Evolutionary conservation across 1,140 invertebrate genomes (phyloP).

Genomic region (Oncopodura yosiiana): DNA sequence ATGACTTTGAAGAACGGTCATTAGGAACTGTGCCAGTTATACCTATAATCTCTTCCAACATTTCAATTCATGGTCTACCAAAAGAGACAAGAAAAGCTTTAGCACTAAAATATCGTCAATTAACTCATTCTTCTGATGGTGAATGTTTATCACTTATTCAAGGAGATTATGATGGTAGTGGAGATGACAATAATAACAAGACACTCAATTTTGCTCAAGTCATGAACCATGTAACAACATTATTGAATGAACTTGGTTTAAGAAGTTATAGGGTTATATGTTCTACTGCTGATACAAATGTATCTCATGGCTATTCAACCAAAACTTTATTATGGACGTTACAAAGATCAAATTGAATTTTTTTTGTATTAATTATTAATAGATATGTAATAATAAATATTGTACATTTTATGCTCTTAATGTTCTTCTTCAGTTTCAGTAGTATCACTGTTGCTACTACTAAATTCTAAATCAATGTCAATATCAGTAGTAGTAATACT

Average conservation of each 20-base stretch:
- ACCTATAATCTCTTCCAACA: slow-evolving; percentile 6
- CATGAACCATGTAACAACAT: background rate
- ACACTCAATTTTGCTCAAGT: background rate
- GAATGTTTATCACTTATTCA: background rate
- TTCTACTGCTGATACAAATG: background rate
- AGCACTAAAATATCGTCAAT: background rate
- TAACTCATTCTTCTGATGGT: background rate
- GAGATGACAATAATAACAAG: background rate
- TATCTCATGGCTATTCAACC: slow-evolving; percentile 1
- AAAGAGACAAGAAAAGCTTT: background rate
- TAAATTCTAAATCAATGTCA: too few relatives aligned
- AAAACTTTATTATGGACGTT: slow-evolving; percentile 12
- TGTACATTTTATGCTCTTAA: too few relatives aligned
- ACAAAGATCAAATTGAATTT: background rate
- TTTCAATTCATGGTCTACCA: slow-evolving; percentile 6
- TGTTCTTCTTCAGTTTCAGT: too few relatives aligned
- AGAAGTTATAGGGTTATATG: background rate
- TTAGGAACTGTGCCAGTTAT: slow-evolving; percentile 1
- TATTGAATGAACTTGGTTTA: background rate
- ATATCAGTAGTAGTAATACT: too few relatives aligned
- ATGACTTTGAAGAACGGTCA: slow-evolving; percentile 8
- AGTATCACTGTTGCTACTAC: too few relatives aligned
- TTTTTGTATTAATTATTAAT: too few relatives aligned
- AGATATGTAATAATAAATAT: too few relatives aligned
- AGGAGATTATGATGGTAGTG: background rate